A percentile compares a stretch with the other conserved stretches of the same genome.
Evolutionary conservation across 2,113 vertebrate genomes (phyloP).

Genomic region (Cheirogaleus medius): DNA sequence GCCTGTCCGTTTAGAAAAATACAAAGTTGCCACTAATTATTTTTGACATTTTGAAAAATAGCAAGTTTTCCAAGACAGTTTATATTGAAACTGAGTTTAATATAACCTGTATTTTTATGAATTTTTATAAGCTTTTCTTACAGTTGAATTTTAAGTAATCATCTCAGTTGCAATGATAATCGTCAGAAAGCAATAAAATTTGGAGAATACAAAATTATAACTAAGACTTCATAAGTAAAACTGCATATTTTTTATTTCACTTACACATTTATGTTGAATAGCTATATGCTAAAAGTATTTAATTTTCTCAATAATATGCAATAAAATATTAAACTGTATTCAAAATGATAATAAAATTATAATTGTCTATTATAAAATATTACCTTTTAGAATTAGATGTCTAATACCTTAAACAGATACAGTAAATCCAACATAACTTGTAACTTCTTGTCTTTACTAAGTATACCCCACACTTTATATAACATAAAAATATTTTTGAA

Average conservation of each 20-base stretch:
- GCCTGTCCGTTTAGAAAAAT: not conserved
- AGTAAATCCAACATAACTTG: not conserved
- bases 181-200: not conserved
- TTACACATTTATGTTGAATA: not conserved
- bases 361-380: not conserved
- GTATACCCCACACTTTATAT: not conserved
- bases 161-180: not conserved
- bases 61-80: slow-evolving; percentile 17
- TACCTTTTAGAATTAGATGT: not conserved
- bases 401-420: not conserved
- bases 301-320: not conserved
- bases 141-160: not conserved
- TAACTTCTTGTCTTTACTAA: not conserved
- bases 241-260: not conserved
- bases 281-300: not conserved
- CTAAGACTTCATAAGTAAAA: not conserved
- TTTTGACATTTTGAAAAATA: slow-evolving; percentile 44
- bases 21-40: not conserved
- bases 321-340: not conserved
- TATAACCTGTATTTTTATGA: not conserved
- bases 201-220: not conserved
- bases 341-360: not conserved
- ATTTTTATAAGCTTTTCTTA: slow-evolving; percentile 38
- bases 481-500: not conserved
- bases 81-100: slow-evolving; percentile 38